Percentiles rank a stretch among this genome's conserved stretches.
These are phyloP conservation scores for Gnathochromis pfefferi DNA, from an alignment of 2,113 vertebrate genomes.

Conservation along the genomic window DNA sequence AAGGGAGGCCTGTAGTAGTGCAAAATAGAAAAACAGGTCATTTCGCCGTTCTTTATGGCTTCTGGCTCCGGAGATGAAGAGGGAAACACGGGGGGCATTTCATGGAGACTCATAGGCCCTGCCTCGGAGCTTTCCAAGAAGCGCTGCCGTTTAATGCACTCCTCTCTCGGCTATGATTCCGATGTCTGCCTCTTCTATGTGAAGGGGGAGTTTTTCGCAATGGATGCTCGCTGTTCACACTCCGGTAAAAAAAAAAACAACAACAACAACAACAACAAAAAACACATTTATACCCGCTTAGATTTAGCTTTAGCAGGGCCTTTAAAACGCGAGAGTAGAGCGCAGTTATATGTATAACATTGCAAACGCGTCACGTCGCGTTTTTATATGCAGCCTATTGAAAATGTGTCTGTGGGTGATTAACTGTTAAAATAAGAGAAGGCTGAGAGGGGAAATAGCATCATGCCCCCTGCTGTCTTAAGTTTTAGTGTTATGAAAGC, in stretches of 20 bases:
- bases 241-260: slow-evolving; percentile 50
- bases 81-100: slow-evolving; percentile 5
- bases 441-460: background rate
- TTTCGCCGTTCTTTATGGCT: slow-evolving; percentile 43
- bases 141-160: slow-evolving; percentile 63
- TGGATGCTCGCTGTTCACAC: slow-evolving; percentile 73
- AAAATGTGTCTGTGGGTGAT: background rate
- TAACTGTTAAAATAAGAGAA: background rate
- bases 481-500: background rate
- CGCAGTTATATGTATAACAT: background rate
- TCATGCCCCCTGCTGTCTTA: background rate
- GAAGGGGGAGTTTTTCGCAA: slow-evolving; percentile 65
- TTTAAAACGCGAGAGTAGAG: background rate
- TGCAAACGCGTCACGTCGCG: background rate
- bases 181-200: slow-evolving; percentile 70
- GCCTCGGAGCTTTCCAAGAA: slow-evolving; percentile 57
- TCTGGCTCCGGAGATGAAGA: slow-evolving; percentile 39
- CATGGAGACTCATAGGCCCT: slow-evolving; percentile 64
- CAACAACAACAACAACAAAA: background rate
- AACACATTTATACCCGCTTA: background rate
- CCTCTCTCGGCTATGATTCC: slow-evolving; percentile 48
- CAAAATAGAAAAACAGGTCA: background rate
- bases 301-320: background rate
- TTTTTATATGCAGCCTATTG: background rate
- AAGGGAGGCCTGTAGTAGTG: background rate